Evolutionary conservation across 2,797 vertebrate species (phyloP).

Genomic region (Manis pentadactyla): DNA sequence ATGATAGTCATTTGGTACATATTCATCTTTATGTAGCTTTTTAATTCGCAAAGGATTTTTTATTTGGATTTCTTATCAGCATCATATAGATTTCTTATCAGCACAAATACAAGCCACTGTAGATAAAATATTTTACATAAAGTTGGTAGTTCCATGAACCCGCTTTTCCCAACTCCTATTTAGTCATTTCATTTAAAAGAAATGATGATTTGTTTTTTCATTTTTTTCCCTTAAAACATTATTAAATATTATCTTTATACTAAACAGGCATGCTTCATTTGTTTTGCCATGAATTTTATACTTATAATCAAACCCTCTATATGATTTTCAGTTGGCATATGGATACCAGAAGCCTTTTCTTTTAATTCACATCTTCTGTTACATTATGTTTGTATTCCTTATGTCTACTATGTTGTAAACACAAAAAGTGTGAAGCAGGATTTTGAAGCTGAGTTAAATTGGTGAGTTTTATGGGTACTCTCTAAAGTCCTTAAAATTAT

Average conservation of each 20-base stretch:
- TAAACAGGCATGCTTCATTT: neutral
- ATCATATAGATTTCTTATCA: neutral
- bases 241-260: constrained; percentile 25
- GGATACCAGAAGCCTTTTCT: neutral
- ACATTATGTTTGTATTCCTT: constrained; percentile 29
- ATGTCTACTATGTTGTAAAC: neutral
- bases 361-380: neutral
- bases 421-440: neutral
- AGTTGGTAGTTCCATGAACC: neutral
- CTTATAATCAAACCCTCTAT: neutral
- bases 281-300: constrained; percentile 33
- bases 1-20: neutral
- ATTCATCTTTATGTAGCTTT: constrained; percentile 11
- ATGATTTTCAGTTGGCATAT: neutral
- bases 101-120: neutral
- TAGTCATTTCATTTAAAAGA: constrained; percentile 34
- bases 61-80: constrained; percentile 14
- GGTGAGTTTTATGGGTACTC: neutral
- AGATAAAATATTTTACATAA: constrained; percentile 17
- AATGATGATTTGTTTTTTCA: neutral
- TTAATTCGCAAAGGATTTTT: constrained; percentile 21
- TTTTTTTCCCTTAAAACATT: neutral
- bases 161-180: neutral
- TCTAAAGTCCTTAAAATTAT: neutral
- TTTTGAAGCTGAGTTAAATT: constrained; percentile 12